Conservation (phyloP, 1,140 invertebrate species). For the Calosoma granatense region DNA sequence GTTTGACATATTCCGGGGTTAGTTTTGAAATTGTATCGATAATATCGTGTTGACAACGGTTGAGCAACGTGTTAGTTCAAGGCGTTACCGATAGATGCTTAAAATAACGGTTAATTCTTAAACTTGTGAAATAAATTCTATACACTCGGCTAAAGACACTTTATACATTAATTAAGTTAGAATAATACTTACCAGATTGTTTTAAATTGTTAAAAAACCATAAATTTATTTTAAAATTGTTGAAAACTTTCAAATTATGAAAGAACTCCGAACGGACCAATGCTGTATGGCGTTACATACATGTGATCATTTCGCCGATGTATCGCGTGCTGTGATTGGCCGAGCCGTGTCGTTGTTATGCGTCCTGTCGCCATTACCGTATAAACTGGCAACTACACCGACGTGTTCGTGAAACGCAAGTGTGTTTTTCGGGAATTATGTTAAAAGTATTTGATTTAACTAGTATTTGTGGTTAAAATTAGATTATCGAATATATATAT, state of each 20-base stretch:
- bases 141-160: too few relatives aligned
- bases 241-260: neutral
- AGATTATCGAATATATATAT: neutral
- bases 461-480: slow-evolving; percentile 2
- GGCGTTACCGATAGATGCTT: too few relatives aligned
- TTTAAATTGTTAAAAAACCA: too few relatives aligned
- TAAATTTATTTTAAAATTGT: too few relatives aligned
- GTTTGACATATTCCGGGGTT: slow-evolving; percentile 1
- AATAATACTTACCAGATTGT: too few relatives aligned
- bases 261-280: neutral
- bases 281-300: neutral
- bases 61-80: too few relatives aligned
- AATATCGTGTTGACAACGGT: neutral
- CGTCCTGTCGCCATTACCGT: slow-evolving; percentile 2
- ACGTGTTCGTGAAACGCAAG: slow-evolving; percentile 6
- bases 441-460: neutral
- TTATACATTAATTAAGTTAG: too few relatives aligned
- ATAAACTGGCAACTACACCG: neutral
- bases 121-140: too few relatives aligned
- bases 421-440: neutral
- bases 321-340: neutral
- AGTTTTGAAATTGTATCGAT: neutral
- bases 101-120: too few relatives aligned
- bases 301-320: neutral
- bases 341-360: neutral